Evolutionary conservation across 2,113 vertebrate genomes (phyloP).

Genomic region (Equus quagga): DNA sequence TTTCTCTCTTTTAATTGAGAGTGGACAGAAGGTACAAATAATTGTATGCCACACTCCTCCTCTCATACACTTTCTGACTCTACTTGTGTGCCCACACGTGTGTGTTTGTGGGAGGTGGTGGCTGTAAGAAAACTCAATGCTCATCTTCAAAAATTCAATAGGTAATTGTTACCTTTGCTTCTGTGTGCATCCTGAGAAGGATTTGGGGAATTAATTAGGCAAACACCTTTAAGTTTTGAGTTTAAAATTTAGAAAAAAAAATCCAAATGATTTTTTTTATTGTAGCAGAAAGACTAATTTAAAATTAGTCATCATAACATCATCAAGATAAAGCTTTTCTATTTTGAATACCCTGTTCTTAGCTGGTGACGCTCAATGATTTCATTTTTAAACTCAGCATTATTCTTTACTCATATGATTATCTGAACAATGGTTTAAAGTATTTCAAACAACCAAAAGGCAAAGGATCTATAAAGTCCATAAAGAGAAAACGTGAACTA

Average conservation of each 20-base stretch:
- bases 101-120: not conserved
- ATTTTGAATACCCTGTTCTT: not conserved
- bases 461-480: not conserved
- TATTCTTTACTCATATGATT: slow-evolving; percentile 1
- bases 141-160: not conserved
- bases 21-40: not conserved
- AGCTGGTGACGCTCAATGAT: not conserved
- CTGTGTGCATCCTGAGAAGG: not conserved
- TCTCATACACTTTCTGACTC: not conserved
- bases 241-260: not conserved
- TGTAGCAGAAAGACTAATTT: not conserved
- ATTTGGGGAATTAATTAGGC: not conserved
- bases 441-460: not conserved
- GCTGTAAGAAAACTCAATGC: not conserved
- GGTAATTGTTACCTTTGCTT: not conserved
- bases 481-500: not conserved
- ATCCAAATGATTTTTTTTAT: not conserved
- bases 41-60: not conserved
- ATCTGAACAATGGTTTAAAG: not conserved
- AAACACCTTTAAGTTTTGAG: not conserved
- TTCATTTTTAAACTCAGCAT: not conserved
- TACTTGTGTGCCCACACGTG: not conserved
- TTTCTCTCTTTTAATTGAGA: not conserved
- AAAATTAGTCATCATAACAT: slow-evolving; percentile 2
- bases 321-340: not conserved